Percentiles rank a stretch among this genome's conserved stretches.
Conservation (phyloP, 1,140 invertebrate genomes). For the Heterodera schachtii region DNA sequence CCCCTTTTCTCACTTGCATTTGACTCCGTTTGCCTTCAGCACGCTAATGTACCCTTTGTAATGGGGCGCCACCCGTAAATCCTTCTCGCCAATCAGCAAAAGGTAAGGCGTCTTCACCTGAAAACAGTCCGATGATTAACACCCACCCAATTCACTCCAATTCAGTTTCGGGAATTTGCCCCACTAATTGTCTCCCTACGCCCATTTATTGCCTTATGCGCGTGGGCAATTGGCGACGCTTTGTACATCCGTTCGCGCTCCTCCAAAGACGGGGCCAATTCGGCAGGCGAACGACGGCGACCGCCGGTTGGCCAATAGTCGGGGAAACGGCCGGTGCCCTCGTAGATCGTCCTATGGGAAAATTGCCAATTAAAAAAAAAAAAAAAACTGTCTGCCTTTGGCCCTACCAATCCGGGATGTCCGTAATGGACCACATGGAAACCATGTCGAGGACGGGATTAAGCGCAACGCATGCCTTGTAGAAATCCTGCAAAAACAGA, state of each 20-base stretch:
- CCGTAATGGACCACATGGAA: conserved; percentile 71
- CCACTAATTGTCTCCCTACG: too few relatives aligned
- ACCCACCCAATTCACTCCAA: too few relatives aligned
- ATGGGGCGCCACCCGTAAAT: conserved; percentile 79
- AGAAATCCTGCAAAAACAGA: conserved; percentile 70
- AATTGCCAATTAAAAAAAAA: conserved; percentile 45
- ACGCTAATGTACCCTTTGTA: conserved; percentile 51
- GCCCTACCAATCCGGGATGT: conserved; percentile 81
- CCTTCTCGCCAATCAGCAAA: conserved; percentile 79
- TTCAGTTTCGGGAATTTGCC: too few relatives aligned
- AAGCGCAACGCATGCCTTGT: conserved; percentile 74
- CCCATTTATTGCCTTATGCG: conserved; percentile 62
- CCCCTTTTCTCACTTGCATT: conserved; percentile 52
- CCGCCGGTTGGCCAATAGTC: conserved; percentile 41
- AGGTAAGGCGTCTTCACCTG: conserved; percentile 79
- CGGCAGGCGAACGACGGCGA: conserved; percentile 30
- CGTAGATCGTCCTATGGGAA: conserved; percentile 20
- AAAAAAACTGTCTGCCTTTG: conserved; percentile 29
- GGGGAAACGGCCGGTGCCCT: conserved; percentile 28
- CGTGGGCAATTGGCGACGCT: conserved; percentile 67
- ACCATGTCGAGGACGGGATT: conserved; percentile 80
- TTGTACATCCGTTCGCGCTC: conserved; percentile 63
- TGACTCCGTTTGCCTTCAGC: conserved; percentile 51
- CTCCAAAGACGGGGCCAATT: conserved; percentile 54
- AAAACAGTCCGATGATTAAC: conserved; percentile 55